Base-by-base conservation (phyloP, 2,797 vertebrate species). In the Coregonus sp. region DNA sequence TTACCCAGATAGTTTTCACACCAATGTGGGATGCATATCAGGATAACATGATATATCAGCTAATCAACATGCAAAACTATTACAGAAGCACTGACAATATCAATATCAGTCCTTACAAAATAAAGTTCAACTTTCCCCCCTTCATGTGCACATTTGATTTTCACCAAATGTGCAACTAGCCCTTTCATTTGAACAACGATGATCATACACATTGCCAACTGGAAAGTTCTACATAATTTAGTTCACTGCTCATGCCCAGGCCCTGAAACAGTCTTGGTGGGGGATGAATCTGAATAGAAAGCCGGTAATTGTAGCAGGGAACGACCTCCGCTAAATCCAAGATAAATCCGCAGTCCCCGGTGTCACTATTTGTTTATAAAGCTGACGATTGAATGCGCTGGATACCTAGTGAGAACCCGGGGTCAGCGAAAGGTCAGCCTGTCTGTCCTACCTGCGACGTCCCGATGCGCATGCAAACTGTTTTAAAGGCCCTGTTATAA, bases 361-460 rank as follows among this genome's bases (percentile, higher is more conserved):
- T 77, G 81, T 77, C 81, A 78, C 82, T 84, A 76, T 89, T 84
- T 89, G 84, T 79, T 88, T 86, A 84, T 81, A 76, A 89, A 84
- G 81, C 83, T 59, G 80, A 69, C 77, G 69, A 69, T 71, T 82
- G 72, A 81, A 84, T 75, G 82, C 78, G 75, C 71, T 25, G 54
- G 76, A 78, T 85, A 84, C 77, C 65, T 74, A 56, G 67, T 50
- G 78, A 84, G 88, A 87, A 84, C 72, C 73, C 72, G 80, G 88
- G 94, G 93, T 95, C 93, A 95, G 59, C 16, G 51, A 78, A 85
- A 91, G 94, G 93, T 93, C 93, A 94, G 86, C 82, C 69, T 82
- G 90, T 90, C 86, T 85, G 66, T 74, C 35, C 5, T 47, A 15
- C 70, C 33, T 9, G 1, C 70, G 69, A 73, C 71, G 76, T 67